phyloP scores from a whole-genome alignment of 2,113 vertebrate genomes.

The Gymnocephalus cernua region DNA sequence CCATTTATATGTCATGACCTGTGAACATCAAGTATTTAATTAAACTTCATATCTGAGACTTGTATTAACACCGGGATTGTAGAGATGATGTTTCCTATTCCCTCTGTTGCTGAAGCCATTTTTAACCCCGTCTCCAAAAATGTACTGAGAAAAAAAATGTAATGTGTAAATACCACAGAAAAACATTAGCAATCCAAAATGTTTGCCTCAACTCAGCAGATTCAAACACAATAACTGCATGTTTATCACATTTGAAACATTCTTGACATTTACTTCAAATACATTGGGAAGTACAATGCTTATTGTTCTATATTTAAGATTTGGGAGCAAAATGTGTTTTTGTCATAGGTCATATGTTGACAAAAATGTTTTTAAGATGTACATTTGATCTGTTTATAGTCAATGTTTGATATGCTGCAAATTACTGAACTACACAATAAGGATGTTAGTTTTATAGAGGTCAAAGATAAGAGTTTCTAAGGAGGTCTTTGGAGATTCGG shows the following conservation, averaged over 20 bases:
- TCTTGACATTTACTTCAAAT: not conserved
- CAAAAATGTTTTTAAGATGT: not conserved
- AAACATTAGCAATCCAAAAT: not conserved
- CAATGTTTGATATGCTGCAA: not conserved
- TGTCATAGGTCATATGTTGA: not conserved
- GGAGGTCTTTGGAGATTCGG: constrained; percentile 45
- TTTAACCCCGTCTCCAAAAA: not conserved
- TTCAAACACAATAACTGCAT: not conserved
- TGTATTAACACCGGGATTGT: not conserved
- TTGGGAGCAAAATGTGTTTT: not conserved
- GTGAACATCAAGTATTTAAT: not conserved
- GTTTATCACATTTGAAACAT: not conserved
- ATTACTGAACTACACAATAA: constrained; percentile 8
- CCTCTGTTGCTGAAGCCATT: not conserved
- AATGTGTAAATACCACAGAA: not conserved
- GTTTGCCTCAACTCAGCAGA: not conserved
- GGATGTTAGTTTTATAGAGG: constrained; percentile 36
- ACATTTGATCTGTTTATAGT: constrained; percentile 23
- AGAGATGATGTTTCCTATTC: not conserved
- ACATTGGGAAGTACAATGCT: not conserved
- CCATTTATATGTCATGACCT: not conserved
- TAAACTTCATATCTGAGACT: not conserved
- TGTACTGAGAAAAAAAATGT: not conserved
- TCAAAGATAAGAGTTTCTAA: constrained; percentile 32
- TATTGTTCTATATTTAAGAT: not conserved